A percentile compares a stretch with the other conserved stretches of the same genome.
Evolutionary conservation across 2,888 invertebrate genomes (phyloP).

Genomic region (Metallyticus violacea): DNA sequence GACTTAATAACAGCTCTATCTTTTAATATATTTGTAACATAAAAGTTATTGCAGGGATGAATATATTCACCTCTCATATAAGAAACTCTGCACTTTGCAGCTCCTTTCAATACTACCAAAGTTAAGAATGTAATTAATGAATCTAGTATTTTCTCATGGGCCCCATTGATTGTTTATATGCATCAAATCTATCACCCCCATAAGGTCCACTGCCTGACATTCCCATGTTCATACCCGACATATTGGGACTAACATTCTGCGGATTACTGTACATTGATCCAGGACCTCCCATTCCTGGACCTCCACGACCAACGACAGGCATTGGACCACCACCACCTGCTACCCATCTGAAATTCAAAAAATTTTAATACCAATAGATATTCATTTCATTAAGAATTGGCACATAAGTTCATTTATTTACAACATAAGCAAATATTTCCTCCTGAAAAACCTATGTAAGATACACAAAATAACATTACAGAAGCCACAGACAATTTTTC

Average conservation of each 20-base stretch:
- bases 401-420: too few species aligned
- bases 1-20: too few species aligned
- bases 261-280: slow-evolving; percentile 22
- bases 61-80: neutral
- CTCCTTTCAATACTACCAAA: neutral
- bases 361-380: too few species aligned
- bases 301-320: slow-evolving; percentile 23
- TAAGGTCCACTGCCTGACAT: slow-evolving; percentile 28
- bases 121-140: neutral
- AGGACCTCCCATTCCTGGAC: slow-evolving; percentile 26
- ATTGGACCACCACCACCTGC: slow-evolving; percentile 23
- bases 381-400: too few species aligned
- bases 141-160: slow-evolving; percentile 29
- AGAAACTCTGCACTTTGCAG: neutral
- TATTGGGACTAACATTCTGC: slow-evolving; percentile 24
- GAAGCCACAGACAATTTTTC: too few species aligned
- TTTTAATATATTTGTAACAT: too few species aligned
- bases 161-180: slow-evolving; percentile 29
- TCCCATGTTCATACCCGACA: slow-evolving; percentile 26
- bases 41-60: too few species aligned
- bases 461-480: too few species aligned
- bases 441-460: too few species aligned
- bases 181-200: slow-evolving; percentile 30
- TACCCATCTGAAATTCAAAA: slow-evolving; percentile 24
- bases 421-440: too few species aligned